Evolutionary conservation across 1,140 invertebrate species (phyloP), one percentile per base, ranked within the genome.

Genomic region (Ostrea edulis): DNA sequence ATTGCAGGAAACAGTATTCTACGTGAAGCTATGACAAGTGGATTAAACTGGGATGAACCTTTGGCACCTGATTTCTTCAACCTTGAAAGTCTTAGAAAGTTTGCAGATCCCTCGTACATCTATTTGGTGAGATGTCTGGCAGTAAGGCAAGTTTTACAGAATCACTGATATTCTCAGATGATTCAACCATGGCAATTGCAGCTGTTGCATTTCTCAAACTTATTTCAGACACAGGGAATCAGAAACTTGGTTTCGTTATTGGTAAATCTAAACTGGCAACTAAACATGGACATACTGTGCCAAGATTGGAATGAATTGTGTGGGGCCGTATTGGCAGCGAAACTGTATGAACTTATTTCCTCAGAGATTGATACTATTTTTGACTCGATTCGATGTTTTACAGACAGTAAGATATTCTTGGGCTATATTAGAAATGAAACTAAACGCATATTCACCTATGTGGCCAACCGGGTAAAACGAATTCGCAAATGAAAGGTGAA

Each of bases 31-130:
- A n/a, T n/a, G n/a, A n/a, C 95, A 20, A 58, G 77, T 51, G 54
- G n/a, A 14, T 58, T 85, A 20, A 87, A 82, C 25, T 91, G 91
- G 91, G 91, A 90, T 85, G 86, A 90, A 44, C 82, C 87, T 22
- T 44, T 91, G 11, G 77, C 86, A 17, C 71, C 86, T n/a, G 85
- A 89, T 52, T 83, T 86, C 44, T 17, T 44, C 4, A 29, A 52
- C 86, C 20, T 82, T 91, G n/a, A 83, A 71, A n/a, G 17, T 11
- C 12, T 54, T 84, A 44, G 44, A 84, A 85, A 58, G 44, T 68
- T 14, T 81, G 65, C 81, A 81, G 51, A 77, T 84, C 55, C 87
- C 62, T 35, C 87, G 82, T 52, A 85, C 51, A n/a, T n/a, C n/a
- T n/a, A 17, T 88, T 84, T 84, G n/a, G 17, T 71, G 44, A 53